Conservation (phyloP, 2,113 vertebrate genomes). For the Amblyornis subalaris region DNA sequence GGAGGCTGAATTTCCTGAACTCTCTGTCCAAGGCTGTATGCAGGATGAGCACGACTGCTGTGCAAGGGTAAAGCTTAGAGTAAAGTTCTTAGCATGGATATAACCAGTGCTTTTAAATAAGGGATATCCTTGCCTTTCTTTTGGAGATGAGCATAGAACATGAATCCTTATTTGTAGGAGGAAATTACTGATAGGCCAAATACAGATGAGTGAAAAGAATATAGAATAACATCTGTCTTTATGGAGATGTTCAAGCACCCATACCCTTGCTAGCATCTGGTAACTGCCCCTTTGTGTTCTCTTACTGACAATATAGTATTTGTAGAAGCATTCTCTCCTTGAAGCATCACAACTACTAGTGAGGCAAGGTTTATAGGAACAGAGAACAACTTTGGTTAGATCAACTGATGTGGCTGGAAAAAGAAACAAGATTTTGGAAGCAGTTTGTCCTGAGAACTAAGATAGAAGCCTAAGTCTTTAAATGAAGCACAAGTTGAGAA, state of each 20-base stretch:
- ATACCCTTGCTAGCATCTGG: not conserved
- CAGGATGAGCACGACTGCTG: not conserved
- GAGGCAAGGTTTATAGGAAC: not conserved
- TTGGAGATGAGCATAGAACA: not conserved
- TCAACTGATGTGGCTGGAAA: not conserved
- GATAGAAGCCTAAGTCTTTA: not conserved
- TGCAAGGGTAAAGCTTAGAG: not conserved
- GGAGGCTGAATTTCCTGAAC: not conserved
- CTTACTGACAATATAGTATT: not conserved
- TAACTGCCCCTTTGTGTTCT: not conserved
- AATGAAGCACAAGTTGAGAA: not conserved
- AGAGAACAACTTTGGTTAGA: not conserved
- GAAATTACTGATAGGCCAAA: not conserved
- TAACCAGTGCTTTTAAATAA: not conserved
- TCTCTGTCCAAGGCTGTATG: not conserved
- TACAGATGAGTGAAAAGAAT: not conserved
- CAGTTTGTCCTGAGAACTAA: not conserved
- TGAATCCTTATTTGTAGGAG: not conserved
- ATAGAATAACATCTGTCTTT: not conserved
- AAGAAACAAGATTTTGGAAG: not conserved
- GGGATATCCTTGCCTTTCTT: not conserved
- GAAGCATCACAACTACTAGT: not conserved
- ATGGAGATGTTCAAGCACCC: not conserved
- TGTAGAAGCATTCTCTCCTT: not conserved
- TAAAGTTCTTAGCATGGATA: not conserved